Base-by-base conservation (phyloP, 1,140 invertebrate genomes). In the Pollicipes pollicipes region DNA sequence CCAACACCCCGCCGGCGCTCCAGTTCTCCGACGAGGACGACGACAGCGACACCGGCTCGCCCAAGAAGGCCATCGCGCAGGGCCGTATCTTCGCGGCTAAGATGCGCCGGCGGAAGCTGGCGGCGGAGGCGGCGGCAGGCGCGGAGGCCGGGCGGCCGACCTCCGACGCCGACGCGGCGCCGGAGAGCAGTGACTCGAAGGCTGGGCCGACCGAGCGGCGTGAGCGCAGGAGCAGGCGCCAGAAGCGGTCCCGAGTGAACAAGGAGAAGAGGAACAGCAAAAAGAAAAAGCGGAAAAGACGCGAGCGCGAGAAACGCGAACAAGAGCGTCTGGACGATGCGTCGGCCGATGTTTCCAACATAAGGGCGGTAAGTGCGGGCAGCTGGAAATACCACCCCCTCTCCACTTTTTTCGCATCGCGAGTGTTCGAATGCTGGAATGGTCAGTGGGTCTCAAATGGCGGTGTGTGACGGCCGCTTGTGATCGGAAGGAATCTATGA, bases 201-300 rank as follows among this genome's bases (percentile, higher is more conserved):
- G 0, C 30, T 24, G 31, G 37, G 21, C 13, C 30, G n/a, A 17
- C 3, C 30, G 68, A 27, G 70, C 30, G 3, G 35, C 66, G 30
- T 17, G 68, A 45, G 10, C 26, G 3, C 26, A 71, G 64, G 64
- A 68, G n/a, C n/a, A 70, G 30, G 70, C 28, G 70, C 10, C 6
- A 30, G n/a, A 29, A 66, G 63, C 63, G 45, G 70, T 35, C 29
- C 27, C 32, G 27, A 28, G 68, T 0, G 10, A 70, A 4, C 30
- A 70, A 1, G 35, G 67, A 31, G 13, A 70, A 8, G 4, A 68
- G 6, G 13, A 70, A 1, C 63, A 70, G 32, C 29, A 37, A 29
- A 21, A 37, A 70, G 31, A 37, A 63, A 29, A 63, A 37, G 21
- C n/a, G 37, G 30, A 58, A 63, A 21, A 21, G 37, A 35, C 31